These are phyloP conservation scores for Bombus sylvicola DNA, from an alignment of 1,140 invertebrate species.

Conservation along the genomic window DNA sequence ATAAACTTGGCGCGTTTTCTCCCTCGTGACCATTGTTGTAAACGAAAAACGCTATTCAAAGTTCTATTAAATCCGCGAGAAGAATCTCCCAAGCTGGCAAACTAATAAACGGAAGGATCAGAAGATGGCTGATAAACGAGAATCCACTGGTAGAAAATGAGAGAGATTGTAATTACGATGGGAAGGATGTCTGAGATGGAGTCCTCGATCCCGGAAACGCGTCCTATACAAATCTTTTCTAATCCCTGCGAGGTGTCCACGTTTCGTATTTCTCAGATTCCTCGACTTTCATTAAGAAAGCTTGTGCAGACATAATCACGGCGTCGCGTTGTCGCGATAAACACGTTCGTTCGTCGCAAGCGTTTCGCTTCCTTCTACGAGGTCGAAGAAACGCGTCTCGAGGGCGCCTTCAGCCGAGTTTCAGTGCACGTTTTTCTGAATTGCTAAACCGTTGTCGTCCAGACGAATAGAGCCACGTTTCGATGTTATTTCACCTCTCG, in stretches of 20 bases:
- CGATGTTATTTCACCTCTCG: not conserved
- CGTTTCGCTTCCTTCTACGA: not conserved
- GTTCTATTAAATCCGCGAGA: not conserved
- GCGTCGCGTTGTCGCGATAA: slow-evolving; percentile 15
- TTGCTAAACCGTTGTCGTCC: not conserved
- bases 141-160: not conserved
- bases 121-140: not conserved
- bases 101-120: not conserved
- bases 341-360: not conserved
- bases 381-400: slow-evolving; percentile 1
- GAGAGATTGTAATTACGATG: not conserved
- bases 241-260: not conserved
- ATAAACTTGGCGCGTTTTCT: no score
- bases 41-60: no score
- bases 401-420: not conserved
- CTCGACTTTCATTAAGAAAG: slow-evolving; percentile 18
- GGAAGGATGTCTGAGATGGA: not conserved
- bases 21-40: no score
- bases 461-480: not conserved
- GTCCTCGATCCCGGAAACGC: not conserved
- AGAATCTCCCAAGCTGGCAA: not conserved
- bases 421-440: not conserved
- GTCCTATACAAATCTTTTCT: not conserved
- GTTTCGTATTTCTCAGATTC: not conserved
- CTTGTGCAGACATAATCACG: slow-evolving; percentile 15